Evolutionary conservation across 2,888 invertebrate species (phyloP).

Genomic region (Herminia tarsipennalis): DNA sequence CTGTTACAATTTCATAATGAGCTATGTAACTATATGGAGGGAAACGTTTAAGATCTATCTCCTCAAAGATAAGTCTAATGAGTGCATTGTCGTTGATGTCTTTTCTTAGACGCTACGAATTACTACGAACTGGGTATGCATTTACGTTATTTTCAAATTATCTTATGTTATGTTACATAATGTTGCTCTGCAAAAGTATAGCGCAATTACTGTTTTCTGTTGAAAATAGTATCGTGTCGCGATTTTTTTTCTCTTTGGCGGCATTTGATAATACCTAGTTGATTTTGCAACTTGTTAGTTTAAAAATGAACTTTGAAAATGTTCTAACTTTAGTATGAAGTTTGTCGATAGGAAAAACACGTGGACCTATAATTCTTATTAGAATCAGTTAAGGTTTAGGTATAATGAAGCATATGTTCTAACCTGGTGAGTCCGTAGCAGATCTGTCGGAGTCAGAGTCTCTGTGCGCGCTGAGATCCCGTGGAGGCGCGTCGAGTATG

Average conservation of each 20-base stretch:
- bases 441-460: constrained; percentile 86
- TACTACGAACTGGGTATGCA: constrained; percentile 9
- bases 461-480: constrained; percentile 85
- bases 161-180: too few relatives aligned
- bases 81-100: constrained; percentile 68
- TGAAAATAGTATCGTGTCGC: too few relatives aligned
- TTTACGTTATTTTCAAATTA: too few relatives aligned
- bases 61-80: constrained; percentile 20
- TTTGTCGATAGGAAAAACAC: too few relatives aligned
- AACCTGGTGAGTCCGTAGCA: constrained; percentile 85
- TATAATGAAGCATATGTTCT: not conserved
- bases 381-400: not conserved
- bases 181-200: too few relatives aligned
- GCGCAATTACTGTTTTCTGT: too few relatives aligned
- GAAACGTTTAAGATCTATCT: constrained; percentile 22
- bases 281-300: too few relatives aligned
- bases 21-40: constrained; percentile 16
- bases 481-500: constrained; percentile 88
- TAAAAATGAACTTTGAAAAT: too few relatives aligned
- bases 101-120: constrained; percentile 61
- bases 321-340: too few relatives aligned
- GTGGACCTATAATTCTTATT: not conserved
- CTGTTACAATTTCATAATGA: constrained; percentile 34
- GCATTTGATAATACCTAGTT: too few relatives aligned
- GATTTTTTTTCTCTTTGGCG: too few relatives aligned